These are phyloP conservation scores for Calidris pygmaea DNA, from an alignment of 2,113 vertebrate genomes.

Conservation along the genomic window DNA sequence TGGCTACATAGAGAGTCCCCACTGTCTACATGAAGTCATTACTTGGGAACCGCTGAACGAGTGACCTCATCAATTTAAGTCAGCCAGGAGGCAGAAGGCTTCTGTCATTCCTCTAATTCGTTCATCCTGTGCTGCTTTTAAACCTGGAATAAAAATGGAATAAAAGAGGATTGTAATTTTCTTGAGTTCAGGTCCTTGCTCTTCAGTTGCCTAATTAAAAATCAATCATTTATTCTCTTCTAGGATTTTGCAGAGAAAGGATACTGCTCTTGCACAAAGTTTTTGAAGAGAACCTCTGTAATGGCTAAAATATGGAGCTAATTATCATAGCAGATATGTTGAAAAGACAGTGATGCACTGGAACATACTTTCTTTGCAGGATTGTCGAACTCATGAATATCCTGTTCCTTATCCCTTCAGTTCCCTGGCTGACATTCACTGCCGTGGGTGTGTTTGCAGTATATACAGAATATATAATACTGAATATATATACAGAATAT, in stretches of 20 bases:
- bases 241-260: background rate
- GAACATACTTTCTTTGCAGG: background rate
- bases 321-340: background rate
- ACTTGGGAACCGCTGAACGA: background rate
- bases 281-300: background rate
- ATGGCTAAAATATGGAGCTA: background rate
- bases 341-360: background rate
- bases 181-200: background rate
- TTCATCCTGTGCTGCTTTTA: background rate
- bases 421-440: background rate
- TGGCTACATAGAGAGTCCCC: background rate
- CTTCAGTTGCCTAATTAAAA: conserved; percentile 3
- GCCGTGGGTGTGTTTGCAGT: background rate
- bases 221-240: background rate
- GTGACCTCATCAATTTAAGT: background rate
- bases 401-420: background rate
- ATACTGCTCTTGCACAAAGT: background rate
- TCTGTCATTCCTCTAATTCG: background rate
- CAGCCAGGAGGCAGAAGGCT: background rate
- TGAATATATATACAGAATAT: no score
- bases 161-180: background rate
- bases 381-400: fast-evolving
- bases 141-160: background rate
- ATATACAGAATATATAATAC: background rate
- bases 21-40: conserved; percentile 1